Percentiles rank a stretch among this genome's conserved stretches.
These are phyloP conservation scores for Dendrocincla fuliginosa DNA, from an alignment of 2,797 vertebrate genomes.

Conservation along the genomic window DNA sequence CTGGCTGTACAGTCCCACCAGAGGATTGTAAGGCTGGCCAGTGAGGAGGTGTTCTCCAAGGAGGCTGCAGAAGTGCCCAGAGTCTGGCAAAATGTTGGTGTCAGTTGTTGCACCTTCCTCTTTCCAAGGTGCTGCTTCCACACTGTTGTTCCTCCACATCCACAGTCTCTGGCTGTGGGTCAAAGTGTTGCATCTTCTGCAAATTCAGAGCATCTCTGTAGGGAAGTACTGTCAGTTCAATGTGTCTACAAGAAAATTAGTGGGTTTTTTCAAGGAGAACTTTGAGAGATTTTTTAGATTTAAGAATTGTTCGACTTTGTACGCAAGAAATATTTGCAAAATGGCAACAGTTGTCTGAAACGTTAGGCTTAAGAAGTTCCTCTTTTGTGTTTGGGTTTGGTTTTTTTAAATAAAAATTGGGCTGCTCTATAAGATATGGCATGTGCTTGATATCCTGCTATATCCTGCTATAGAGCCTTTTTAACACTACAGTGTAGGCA, in stretches of 20 bases:
- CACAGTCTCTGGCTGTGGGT: neutral
- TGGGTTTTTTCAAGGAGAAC: neutral
- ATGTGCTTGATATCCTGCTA: neutral
- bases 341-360: neutral
- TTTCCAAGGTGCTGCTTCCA: neutral
- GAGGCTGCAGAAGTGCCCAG: neutral
- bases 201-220: neutral
- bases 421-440: neutral
- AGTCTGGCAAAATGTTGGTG: neutral
- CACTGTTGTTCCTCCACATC: rapidly evolving
- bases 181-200: neutral
- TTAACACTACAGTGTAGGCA: neutral
- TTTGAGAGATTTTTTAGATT: neutral
- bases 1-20: neutral
- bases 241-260: rapidly evolving
- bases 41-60: neutral
- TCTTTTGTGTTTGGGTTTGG: neutral
- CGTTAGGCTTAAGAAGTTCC: neutral
- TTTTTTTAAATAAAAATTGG: neutral
- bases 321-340: neutral
- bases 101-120: neutral
- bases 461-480: neutral
- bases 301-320: neutral
- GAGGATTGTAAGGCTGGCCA: neutral
- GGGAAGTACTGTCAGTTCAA: neutral